A percentile compares a stretch with the other conserved stretches of the same genome.
These are phyloP conservation scores for Drosophila lacicola DNA, from an alignment of 2,888 invertebrate genomes.

Conservation along the genomic window DNA sequence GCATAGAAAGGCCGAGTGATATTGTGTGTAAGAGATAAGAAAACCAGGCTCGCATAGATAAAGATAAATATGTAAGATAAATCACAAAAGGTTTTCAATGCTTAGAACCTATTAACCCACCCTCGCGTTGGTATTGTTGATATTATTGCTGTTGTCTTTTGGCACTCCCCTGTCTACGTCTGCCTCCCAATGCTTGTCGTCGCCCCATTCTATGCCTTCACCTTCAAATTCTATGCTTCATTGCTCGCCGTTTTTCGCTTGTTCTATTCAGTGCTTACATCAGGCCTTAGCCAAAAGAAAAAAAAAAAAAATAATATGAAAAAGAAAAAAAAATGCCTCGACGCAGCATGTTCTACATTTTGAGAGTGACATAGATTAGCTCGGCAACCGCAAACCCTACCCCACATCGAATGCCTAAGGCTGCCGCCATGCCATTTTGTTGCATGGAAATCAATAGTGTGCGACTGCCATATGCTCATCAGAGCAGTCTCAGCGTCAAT, in stretches of 20 bases:
- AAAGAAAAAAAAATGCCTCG: conserved; percentile 45
- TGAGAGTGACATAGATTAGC: conserved; percentile 51
- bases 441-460: conserved; percentile 27
- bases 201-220: conserved; percentile 12
- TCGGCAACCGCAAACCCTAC: background rate
- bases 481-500: background rate
- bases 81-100: background rate
- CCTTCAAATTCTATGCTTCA: conserved; percentile 34
- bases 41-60: too few relatives aligned
- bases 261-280: conserved; percentile 22
- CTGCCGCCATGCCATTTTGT: background rate
- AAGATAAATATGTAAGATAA: too few relatives aligned
- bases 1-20: background rate
- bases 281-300: conserved; percentile 20
- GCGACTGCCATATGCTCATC: conserved; percentile 8
- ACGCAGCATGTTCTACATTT: conserved; percentile 66
- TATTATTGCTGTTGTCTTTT: conserved; percentile 47
- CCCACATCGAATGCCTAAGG: background rate
- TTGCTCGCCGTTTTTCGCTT: conserved; percentile 26
- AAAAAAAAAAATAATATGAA: background rate
- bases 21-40: too few relatives aligned
- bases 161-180: conserved; percentile 25
- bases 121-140: conserved; percentile 39
- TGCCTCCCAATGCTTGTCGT: background rate
- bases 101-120: background rate